phyloP scores from a whole-genome alignment of 2,888 invertebrate species.

The Pocota personata region DNA sequence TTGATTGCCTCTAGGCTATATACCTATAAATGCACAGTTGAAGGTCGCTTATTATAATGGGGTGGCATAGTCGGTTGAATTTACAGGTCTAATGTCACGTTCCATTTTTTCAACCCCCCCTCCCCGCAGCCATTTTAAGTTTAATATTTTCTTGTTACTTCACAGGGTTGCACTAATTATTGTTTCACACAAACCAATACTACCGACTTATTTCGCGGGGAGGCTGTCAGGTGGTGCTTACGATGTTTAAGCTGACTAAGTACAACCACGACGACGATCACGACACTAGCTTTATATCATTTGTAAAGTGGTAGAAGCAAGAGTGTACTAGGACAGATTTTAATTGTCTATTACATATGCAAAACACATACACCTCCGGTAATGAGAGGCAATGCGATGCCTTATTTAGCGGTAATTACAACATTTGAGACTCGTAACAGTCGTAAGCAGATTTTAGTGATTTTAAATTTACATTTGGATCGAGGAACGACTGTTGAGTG shows the following conservation, averaged over 20 bases:
- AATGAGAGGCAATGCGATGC: conserved; percentile 26
- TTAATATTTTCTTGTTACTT: conserved; percentile 2
- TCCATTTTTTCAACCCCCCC: conserved; percentile 20
- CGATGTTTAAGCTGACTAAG: neutral
- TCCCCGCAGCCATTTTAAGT: neutral
- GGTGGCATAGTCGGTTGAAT: neutral
- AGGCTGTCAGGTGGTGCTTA: conserved; percentile 7
- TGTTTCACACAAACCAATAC: conserved; percentile 20
- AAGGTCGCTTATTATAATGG: neutral
- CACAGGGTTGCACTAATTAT: conserved; percentile 48
- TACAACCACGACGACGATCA: neutral
- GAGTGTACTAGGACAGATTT: conserved; percentile 6
- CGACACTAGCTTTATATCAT: neutral
- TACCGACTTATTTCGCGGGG: neutral
- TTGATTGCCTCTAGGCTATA: neutral
- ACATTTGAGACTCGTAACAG: neutral
- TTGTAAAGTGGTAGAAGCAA: neutral
- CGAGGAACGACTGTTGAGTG: neutral
- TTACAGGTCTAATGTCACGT: conserved; percentile 41
- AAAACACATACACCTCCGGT: conserved; percentile 2
- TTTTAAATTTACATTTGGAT: conserved; percentile 3
- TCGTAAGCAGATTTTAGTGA: neutral
- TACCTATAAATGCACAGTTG: neutral
- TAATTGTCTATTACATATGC: conserved; percentile 22
- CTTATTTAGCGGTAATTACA: conserved; percentile 36